Evolutionary conservation across 1,140 invertebrate genomes (phyloP).

Genomic region (Brachionus angularis): DNA sequence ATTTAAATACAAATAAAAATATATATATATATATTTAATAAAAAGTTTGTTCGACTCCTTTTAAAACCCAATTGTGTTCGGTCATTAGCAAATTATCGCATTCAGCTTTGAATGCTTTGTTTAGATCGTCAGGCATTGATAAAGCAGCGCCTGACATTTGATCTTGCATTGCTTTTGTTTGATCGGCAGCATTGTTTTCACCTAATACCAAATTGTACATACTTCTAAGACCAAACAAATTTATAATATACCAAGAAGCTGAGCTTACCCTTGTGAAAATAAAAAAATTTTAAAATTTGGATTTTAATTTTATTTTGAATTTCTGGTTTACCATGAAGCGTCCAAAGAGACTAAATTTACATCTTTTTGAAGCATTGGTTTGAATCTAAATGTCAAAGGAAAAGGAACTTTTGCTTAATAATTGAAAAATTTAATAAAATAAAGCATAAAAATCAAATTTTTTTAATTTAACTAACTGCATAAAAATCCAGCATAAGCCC

Average conservation of each 20-base stretch:
- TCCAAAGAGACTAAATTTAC: constrained; percentile 89
- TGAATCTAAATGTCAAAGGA: constrained; percentile 91
- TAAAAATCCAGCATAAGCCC: constrained; percentile 99
- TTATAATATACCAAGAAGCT: constrained; percentile 99
- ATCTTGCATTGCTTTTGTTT: constrained; percentile 91
- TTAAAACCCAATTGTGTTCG: constrained; percentile 82
- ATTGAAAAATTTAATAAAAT: constrained; percentile 9
- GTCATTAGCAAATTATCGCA: constrained; percentile 97
- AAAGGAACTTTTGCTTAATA: constrained; percentile 89
- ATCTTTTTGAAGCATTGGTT: constrained; percentile 97
- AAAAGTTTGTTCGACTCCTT: constrained; percentile 65
- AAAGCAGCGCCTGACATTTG: constrained; percentile 95
- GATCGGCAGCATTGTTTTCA: constrained; percentile 96
- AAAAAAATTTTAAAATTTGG: not conserved
- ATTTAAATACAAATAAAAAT: too few species aligned
- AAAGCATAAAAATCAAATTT: not conserved
- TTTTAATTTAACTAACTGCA: constrained; percentile 78
- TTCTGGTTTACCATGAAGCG: constrained; percentile 74
- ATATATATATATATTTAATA: too few species aligned
- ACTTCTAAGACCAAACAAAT: constrained; percentile 94
- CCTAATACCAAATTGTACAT: constrained; percentile 96
- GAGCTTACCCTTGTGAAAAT: constrained; percentile 73
- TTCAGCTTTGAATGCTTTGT: constrained; percentile 96
- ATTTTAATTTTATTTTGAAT: not conserved
- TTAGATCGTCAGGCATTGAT: constrained; percentile 93